These are phyloP conservation scores for Ramphastos sulfuratus DNA, from an alignment of 2,113 vertebrate genomes.

Conservation along the genomic window DNA sequence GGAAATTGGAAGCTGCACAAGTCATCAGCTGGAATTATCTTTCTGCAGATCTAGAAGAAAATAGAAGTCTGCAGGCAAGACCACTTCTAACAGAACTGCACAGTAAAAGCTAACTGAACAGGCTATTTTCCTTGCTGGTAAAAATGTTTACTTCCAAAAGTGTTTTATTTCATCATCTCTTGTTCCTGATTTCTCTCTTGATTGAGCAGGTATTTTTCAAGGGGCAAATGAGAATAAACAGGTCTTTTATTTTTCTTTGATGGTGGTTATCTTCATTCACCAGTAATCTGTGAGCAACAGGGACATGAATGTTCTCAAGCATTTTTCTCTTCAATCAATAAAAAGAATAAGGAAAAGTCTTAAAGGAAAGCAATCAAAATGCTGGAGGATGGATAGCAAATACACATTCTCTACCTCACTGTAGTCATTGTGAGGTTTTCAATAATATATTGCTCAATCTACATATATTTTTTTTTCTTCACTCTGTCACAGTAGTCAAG, in stretches of 20 bases:
- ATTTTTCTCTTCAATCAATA: not conserved
- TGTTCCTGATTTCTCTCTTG: slow-evolving; percentile 5
- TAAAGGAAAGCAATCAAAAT: not conserved
- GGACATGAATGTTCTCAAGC: not conserved
- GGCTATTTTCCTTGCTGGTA: slow-evolving; percentile 9
- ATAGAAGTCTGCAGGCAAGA: not conserved
- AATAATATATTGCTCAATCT: not conserved
- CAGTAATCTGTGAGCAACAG: not conserved
- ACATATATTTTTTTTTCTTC: not conserved
- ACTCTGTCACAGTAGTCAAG: not conserved
- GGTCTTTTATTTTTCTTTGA: not conserved
- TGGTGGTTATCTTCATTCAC: not conserved
- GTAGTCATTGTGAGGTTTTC: not conserved
- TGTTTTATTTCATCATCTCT: not conserved
- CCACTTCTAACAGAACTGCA: not conserved
- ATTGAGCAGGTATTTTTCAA: not conserved
- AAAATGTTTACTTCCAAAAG: not conserved
- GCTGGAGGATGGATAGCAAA: not conserved
- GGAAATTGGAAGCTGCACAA: not conserved
- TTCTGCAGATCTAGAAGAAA: slow-evolving; percentile 4
- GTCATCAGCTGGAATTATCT: slow-evolving; percentile 11
- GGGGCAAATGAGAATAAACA: not conserved
- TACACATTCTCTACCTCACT: not conserved
- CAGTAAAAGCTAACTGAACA: not conserved
- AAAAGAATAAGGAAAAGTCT: not conserved